Evolutionary conservation across 2,888 invertebrate species (phyloP).

Genomic region (Diadegma fenestrale): DNA sequence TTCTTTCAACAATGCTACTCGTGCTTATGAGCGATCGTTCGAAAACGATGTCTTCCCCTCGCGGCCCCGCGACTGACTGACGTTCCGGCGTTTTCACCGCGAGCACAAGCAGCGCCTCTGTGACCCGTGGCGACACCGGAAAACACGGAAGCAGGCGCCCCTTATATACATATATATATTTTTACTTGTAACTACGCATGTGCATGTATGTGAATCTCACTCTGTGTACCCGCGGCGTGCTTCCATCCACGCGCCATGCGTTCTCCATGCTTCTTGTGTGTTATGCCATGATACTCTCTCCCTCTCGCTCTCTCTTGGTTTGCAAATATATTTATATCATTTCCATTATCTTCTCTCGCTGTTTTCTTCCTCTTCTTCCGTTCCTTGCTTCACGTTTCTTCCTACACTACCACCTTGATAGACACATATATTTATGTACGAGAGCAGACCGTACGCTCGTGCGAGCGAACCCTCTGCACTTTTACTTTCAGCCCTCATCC

Average conservation of each 20-base stretch:
- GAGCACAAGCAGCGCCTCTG: conserved; percentile 82
- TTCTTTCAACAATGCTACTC: neutral
- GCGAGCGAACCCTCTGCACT: conserved; percentile 13
- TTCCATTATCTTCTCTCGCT: neutral
- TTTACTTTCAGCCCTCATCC: conserved; percentile 37
- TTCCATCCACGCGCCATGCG: conserved; percentile 66
- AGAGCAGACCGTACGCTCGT: conserved; percentile 5
- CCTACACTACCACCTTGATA: conserved; percentile 31
- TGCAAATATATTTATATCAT: conserved; percentile 14
- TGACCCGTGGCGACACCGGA: conserved; percentile 83
- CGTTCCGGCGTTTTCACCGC: conserved; percentile 74
- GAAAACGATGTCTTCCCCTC: conserved; percentile 77
- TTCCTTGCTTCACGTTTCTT: conserved; percentile 29
- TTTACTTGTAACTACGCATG: neutral
- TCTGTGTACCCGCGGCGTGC: conserved; percentile 58
- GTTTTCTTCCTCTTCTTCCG: conserved; percentile 40
- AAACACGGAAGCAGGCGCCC: conserved; percentile 73
- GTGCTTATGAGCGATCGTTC: conserved; percentile 53
- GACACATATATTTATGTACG: neutral
- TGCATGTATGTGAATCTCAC: neutral
- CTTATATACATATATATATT: neutral
- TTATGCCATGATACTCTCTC: conserved; percentile 36
- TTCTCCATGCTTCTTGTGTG: conserved; percentile 58
- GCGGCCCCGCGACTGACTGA: conserved; percentile 84
- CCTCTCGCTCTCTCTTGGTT: conserved; percentile 2